Base-by-base conservation (phyloP, 2,888 invertebrate genomes). In the Nudaria mundana region DNA sequence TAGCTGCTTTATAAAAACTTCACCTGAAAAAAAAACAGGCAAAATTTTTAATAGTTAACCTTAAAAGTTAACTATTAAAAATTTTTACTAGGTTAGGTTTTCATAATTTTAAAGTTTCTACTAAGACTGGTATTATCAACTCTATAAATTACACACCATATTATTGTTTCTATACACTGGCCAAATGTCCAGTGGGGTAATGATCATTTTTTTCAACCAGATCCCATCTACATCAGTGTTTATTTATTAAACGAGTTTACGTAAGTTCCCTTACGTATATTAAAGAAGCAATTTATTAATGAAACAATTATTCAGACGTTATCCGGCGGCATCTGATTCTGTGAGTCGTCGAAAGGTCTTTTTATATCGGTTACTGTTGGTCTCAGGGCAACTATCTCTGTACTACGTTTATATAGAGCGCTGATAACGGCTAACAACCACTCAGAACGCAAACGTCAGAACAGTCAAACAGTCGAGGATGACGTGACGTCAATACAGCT, bases 231-330 rank as follows among this genome's bases (percentile, higher is more conserved):
- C 74, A 72, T 70, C 66, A 44, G 56, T 66, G 66, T 76, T 76
- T 79, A 76, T 77, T 72, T 74, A 72, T 70, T 60, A 58, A 64
- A 65, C 62, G 63, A 66, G 63, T 60, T 66, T 66, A 63, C 63
- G 63, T 72, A 68, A 71, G 58, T 67, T 63, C 63, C 69, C 63
- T 70, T 70, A 71, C 69, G 59, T 77, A 76, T 77, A 79, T 76
- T 76, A 80, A 77, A 75, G 74, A 60, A 76, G 72, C 77, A 79
- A 84, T 83, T 81, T 81, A 80, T 76, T 82, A 85, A 85, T 83
- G 79, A 84, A 83, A 81, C 78, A 75, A 83, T 86, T 82, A 78
- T 77, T 84, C 76, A 81, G 60, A 42, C 43, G 55, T 76, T 84
- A 83, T 84, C 81, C 50, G 26, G 49, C 65, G 74, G 75, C 71